Evolutionary conservation across 2,113 vertebrate species (phyloP), one percentile per base, ranked within the genome.

Genomic region (Prochilodus magdalenae): DNA sequence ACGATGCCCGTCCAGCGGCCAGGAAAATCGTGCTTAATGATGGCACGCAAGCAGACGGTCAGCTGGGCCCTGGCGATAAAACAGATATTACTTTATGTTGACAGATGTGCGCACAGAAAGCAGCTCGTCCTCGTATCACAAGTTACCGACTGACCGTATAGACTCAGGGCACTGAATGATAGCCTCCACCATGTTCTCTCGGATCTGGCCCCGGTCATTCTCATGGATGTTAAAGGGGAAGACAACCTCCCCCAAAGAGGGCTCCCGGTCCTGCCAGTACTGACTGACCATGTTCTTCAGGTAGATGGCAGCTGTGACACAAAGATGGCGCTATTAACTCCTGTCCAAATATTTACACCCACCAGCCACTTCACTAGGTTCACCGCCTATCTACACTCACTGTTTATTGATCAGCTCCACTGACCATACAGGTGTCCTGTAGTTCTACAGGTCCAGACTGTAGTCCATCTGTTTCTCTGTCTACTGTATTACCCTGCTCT

Each of bases 231-330:
- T 98, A 89, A 99, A 99, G 0, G 97, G 97, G 80, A 98, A 97
- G 18, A 97, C 62, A 0, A 93, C 95, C 90, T 97, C 96, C 1
- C 97, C 97, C 0, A 95, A 91, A 14, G 94, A 94, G 0, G 96
- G 97, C 36, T 99, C 97, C 30, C 97, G 93, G 85, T 99, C 98
- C 0, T 97, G 97, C 98, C 98, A 99, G 91, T 99, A 98, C 90
- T 98, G 97, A 11, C 95, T 96, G 86, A 99, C 95, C 97, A 99
- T 99, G 91, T 99, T 99, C 95, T 99, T 99, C 92, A 99, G 90
- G 90, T 99, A 99, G 90, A 99, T 99, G 77, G 98, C 98, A 88
- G 97, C 97, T 99, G 62, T 1, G 63, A 73, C 22, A 86, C 27
- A 86, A 59, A 75, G 0, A 71, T 1, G 16, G 3, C 40, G 63